phyloP scores from a whole-genome alignment of 2,113 vertebrate species.

The Lepus timidus region DNA sequence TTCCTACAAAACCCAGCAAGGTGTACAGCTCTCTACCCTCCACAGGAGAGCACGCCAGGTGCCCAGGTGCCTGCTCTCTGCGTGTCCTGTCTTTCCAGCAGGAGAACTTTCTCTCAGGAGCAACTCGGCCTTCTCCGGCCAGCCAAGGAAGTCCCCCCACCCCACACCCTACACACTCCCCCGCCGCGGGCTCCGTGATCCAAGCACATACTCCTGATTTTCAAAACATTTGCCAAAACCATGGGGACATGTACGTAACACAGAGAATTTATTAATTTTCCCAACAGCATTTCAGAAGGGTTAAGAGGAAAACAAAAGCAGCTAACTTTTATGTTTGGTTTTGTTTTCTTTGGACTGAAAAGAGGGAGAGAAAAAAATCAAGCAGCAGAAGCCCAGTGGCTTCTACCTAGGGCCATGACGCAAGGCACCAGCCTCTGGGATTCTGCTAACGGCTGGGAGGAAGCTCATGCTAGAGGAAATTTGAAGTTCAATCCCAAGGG shows the following conservation, averaged over 20 bases:
- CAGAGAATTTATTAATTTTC: neutral
- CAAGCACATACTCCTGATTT: neutral
- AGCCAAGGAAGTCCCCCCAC: neutral
- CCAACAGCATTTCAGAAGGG: neutral
- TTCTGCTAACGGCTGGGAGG: neutral
- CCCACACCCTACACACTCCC: neutral
- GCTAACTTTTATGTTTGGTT: neutral
- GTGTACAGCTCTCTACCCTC: neutral
- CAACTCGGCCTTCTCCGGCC: neutral
- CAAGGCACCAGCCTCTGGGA: neutral
- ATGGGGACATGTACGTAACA: neutral
- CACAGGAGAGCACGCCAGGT: rapidly evolving
- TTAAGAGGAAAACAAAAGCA: neutral
- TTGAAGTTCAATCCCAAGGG: neutral
- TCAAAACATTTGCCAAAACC: neutral
- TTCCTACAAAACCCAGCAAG: neutral
- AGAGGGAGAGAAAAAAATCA: neutral
- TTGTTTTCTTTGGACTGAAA: neutral
- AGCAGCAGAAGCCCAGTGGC: neutral
- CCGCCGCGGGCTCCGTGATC: neutral
- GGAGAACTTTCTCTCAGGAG: neutral
- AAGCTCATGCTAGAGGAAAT: neutral
- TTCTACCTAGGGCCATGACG: too few species aligned
- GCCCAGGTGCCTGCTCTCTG: rapidly evolving
- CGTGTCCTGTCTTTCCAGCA: neutral